Conservation (phyloP, 2,797 vertebrate genomes). For the Paramormyrops hopkinsi region DNA sequence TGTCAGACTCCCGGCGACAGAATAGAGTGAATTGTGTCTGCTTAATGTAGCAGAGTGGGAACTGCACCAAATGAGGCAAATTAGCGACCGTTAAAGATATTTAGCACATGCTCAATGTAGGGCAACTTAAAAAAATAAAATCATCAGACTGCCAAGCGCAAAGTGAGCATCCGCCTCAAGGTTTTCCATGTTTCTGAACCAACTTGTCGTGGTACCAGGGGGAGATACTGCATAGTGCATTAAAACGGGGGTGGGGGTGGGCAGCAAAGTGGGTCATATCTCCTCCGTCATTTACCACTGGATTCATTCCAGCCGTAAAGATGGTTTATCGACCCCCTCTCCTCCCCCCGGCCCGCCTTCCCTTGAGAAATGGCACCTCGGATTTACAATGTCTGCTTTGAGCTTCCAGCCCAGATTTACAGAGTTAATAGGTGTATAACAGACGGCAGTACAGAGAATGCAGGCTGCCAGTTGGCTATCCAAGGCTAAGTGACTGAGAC, state of each 20-base stretch:
- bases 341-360: neutral
- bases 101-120: neutral
- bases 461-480: neutral
- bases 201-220: constrained; percentile 6
- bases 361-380: neutral
- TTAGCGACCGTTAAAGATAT: neutral
- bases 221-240: neutral
- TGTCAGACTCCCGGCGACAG: neutral
- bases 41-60: neutral
- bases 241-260: neutral
- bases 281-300: neutral
- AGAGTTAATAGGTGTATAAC: neutral
- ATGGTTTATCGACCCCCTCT: neutral
- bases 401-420: neutral
- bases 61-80: neutral
- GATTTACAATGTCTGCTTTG: neutral
- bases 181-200: neutral
- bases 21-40: neutral
- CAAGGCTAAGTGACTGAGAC: neutral
- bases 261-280: constrained; percentile 17
- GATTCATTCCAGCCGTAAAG: neutral
- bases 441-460: neutral
- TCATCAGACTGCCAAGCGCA: neutral
- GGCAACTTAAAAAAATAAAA: constrained; percentile 8
- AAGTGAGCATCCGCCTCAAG: constrained; percentile 1